Evolutionary conservation across 2,113 vertebrate species (phyloP), one percentile per base, ranked within the genome.

Genomic region (Oreochromis aureus): DNA sequence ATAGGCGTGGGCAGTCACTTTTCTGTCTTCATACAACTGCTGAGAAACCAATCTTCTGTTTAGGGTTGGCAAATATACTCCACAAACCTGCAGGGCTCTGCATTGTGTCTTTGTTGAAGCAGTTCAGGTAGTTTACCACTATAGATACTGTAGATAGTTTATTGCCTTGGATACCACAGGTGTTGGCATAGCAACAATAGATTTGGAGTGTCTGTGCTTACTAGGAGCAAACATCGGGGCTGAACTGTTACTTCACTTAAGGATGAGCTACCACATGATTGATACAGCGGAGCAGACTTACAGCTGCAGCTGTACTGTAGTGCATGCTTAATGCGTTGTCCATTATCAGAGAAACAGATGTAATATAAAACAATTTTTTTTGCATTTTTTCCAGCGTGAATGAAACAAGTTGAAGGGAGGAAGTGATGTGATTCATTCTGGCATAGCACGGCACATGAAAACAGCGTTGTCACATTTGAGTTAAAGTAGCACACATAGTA

Each of bases 141-240:
- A 86, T 85, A 89, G 90, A 91, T 91, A 86, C 90, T 90, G 80
- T 84, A 83, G 88, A 94, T 94, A 53, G 80, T 93, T 92, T 93
- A 92, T 89, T 92, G 83, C 88, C 82, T 89, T 91, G 78, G 84
- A 92, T 86, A 90, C 92, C 84, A 85, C 81, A 85, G 53, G 69
- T 86, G 93, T 91, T 94, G 90, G 91, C 90, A 91, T 90, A 84
- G 88, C 93, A 93, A 91, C 93, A 90, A 93, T 91, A 92, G 91
- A 88, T 89, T 89, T 87, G 24, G 87, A 83, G 76, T 66, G 80
- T 85, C 71, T 87, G 73, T 80, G 80, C 55, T 78, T 73, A 80
- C 66, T 6, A 15, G 55, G 63, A 80, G 63, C 27, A 18, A 80
- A 61, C 66, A 81, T 80, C 9, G n/a, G 51, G 69, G 39, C 55